Percentiles rank a stretch among this genome's conserved stretches.
Conservation (phyloP, 2,888 invertebrate species). For the Melanargia galathea region DNA sequence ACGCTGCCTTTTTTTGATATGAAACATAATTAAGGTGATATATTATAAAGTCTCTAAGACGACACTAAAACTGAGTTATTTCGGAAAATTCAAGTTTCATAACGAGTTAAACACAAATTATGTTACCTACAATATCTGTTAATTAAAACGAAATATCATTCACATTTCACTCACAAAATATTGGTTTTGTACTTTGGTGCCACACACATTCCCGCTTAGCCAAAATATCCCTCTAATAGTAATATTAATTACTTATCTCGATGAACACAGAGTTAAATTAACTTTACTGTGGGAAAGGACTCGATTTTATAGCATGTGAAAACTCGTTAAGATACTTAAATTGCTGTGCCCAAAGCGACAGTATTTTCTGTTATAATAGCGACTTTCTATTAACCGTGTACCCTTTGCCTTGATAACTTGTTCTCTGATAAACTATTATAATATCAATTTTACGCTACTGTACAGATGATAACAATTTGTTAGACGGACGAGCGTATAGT, state of each 20-base stretch:
- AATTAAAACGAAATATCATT: not conserved
- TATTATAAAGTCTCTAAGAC: conserved; percentile 40
- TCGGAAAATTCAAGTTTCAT: conserved; percentile 33
- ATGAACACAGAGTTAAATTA: conserved; percentile 12
- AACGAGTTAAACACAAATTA: conserved; percentile 33
- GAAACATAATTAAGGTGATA: conserved; percentile 26
- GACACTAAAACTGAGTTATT: conserved; percentile 47
- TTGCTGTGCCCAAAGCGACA: conserved; percentile 19
- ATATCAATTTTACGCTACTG: conserved; percentile 5
- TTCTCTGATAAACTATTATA: conserved; percentile 8
- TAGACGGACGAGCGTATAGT: conserved; percentile 19
- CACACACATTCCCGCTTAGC: conserved; percentile 13
- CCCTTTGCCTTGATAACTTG: conserved; percentile 15
- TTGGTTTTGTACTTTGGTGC: conserved; percentile 21
- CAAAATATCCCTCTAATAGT: conserved; percentile 14
- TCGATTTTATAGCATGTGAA: conserved; percentile 7
- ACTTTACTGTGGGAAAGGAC: conserved; percentile 6
- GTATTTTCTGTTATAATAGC: conserved; percentile 20
- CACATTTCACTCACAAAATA: conserved; percentile 11
- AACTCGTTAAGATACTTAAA: conserved; percentile 27
- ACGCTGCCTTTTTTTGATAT: conserved; percentile 24
- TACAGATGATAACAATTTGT: conserved; percentile 12
- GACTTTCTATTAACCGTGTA: conserved; percentile 22
- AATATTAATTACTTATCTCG: conserved; percentile 5
- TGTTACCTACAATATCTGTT: not conserved